Percentiles rank a stretch among this genome's conserved stretches.
Conservation (phyloP, 2,113 vertebrate genomes). For the Pangasianodon gigas region DNA sequence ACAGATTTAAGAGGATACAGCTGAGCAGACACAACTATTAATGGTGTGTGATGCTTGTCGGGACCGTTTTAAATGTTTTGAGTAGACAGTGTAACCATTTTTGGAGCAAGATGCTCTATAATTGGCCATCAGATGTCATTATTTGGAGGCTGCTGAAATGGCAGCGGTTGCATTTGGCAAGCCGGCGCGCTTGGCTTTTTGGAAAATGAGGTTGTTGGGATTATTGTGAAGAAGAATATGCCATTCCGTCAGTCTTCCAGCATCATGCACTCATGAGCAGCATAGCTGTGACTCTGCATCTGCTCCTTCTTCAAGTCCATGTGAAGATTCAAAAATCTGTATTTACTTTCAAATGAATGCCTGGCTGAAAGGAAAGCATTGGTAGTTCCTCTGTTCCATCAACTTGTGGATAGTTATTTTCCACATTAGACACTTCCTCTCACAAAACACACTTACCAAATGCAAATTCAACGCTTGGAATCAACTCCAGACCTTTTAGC, state of each 20-base stretch:
- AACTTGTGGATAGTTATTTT: not conserved
- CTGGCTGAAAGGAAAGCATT: not conserved
- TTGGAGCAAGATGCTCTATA: conserved; percentile 12
- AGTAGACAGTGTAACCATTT: conserved; percentile 22
- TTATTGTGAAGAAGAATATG: conserved; percentile 52
- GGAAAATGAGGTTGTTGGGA: conserved; percentile 53
- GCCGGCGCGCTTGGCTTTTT: not conserved
- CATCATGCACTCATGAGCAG: conserved; percentile 57
- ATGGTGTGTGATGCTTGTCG: conserved; percentile 4
- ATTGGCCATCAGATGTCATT: conserved; percentile 33
- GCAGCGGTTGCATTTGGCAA: conserved; percentile 5
- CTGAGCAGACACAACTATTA: conserved; percentile 25
- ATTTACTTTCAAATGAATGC: not conserved
- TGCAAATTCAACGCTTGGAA: too few species aligned
- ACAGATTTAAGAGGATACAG: conserved; percentile 21
- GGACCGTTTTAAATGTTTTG: conserved; percentile 16
- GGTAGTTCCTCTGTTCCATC: not conserved
- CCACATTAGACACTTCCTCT: not conserved
- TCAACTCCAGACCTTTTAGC: too few species aligned
- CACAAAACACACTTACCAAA: not conserved
- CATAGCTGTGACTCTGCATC: conserved; percentile 51
- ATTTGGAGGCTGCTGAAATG: conserved; percentile 27
- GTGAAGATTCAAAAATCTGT: conserved; percentile 45
- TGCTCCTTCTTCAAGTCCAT: conserved; percentile 53
- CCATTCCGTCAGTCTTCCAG: conserved; percentile 57